Percentiles rank a stretch among this genome's conserved stretches.
phyloP scores from a whole-genome alignment of 2,888 invertebrate genomes.

The Hypolimnas misippus region DNA sequence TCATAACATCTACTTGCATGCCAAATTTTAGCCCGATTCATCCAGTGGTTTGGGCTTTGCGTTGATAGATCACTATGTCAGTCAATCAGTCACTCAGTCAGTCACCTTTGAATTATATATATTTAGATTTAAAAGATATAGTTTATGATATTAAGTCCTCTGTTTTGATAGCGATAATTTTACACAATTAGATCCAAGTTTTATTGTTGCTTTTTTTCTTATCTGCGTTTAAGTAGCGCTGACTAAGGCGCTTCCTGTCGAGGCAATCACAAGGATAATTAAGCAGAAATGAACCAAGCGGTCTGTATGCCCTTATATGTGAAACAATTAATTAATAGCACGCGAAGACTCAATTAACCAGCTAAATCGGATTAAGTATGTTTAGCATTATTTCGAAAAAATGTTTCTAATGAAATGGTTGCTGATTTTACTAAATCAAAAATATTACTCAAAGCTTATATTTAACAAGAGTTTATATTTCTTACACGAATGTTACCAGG shows the following conservation, averaged over 20 bases:
- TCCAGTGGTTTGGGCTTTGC: too few relatives aligned
- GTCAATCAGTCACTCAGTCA: too few relatives aligned
- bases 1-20: too few relatives aligned
- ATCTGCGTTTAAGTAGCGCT: not conserved
- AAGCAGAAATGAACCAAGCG: conserved; percentile 5
- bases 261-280: conserved; percentile 3
- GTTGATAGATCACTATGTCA: too few relatives aligned
- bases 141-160: too few relatives aligned
- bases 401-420: not conserved
- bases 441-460: not conserved
- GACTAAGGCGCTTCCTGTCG: not conserved
- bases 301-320: not conserved
- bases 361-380: not conserved
- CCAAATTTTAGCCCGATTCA: too few relatives aligned
- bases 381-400: not conserved
- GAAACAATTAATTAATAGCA: conserved; percentile 4
- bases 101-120: too few relatives aligned
- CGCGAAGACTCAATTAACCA: conserved; percentile 4
- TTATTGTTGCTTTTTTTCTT: not conserved
- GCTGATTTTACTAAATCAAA: not conserved
- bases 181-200: too few relatives aligned
- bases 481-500: too few relatives aligned
- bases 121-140: too few relatives aligned
- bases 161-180: too few relatives aligned
- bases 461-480: too few relatives aligned